phyloP scores from a whole-genome alignment of 1,140 invertebrate genomes.

The Andricus grossulariae region DNA sequence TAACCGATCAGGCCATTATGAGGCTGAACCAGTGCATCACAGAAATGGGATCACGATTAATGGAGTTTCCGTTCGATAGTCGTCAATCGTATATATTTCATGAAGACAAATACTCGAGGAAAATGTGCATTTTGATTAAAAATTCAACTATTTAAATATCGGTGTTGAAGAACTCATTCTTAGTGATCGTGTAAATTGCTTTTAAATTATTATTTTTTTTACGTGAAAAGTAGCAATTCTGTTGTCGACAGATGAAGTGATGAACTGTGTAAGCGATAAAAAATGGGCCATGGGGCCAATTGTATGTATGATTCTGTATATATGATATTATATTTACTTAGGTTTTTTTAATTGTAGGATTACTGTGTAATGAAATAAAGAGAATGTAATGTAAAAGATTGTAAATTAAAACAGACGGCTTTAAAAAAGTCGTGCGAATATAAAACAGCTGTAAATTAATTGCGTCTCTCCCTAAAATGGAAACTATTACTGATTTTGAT shows the following conservation, averaged over 20 bases:
- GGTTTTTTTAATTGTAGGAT: constrained; percentile 40
- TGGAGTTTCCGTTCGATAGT: constrained; percentile 82
- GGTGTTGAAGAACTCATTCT: constrained; percentile 40
- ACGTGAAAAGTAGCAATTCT: constrained; percentile 35
- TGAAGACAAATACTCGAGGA: constrained; percentile 9
- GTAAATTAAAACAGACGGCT: constrained; percentile 46
- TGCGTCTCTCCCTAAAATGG: too few relatives aligned
- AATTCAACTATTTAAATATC: constrained; percentile 43
- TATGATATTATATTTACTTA: constrained; percentile 55
- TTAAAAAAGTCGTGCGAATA: constrained; percentile 45
- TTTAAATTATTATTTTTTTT: constrained; percentile 39
- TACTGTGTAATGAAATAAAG: background rate
- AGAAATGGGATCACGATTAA: constrained; percentile 84
- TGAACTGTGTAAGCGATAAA: constrained; percentile 34
- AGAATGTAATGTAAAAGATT: constrained; percentile 51
- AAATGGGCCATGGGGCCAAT: constrained; percentile 40
- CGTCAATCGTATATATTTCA: constrained; percentile 14
- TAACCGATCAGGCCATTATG: constrained; percentile 80
- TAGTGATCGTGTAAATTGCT: constrained; percentile 39
- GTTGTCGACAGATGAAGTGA: constrained; percentile 43
- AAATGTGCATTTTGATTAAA: constrained; percentile 12
- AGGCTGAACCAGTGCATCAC: constrained; percentile 80
- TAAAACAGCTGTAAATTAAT: background rate
- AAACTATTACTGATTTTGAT: too few relatives aligned
- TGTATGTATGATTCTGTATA: constrained; percentile 69